Conservation (phyloP, 2,797 vertebrate species). For the Coregonus sp. region DNA sequence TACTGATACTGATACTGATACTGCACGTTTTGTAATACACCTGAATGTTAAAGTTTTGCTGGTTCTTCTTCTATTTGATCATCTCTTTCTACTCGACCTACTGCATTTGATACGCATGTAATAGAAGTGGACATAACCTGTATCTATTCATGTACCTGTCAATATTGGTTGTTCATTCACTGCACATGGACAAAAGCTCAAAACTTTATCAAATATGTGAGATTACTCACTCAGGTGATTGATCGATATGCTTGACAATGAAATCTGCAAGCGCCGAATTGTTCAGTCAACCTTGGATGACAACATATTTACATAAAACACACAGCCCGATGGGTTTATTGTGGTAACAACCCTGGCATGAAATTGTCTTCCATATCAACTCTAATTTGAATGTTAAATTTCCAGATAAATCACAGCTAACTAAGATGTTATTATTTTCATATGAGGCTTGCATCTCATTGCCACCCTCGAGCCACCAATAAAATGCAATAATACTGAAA, state of each 20-base stretch:
- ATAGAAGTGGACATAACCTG: neutral
- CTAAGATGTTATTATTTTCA: conserved; percentile 64
- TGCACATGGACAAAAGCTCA: neutral
- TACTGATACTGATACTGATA: neutral
- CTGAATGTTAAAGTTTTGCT: neutral
- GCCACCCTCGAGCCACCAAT: conserved; percentile 71
- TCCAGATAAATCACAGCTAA: conserved; percentile 56
- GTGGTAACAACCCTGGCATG: conserved; percentile 43
- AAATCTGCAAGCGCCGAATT: neutral
- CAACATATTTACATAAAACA: conserved; percentile 1
- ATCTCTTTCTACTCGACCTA: neutral
- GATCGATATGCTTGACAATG: neutral
- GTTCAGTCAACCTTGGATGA: neutral
- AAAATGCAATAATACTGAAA: conserved; percentile 76
- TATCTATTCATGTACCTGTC: neutral
- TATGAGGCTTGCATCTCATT: conserved; percentile 59
- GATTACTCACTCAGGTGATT: neutral
- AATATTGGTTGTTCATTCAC: conserved; percentile 1
- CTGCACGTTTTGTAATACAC: neutral
- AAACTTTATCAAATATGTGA: neutral
- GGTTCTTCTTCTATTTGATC: neutral
- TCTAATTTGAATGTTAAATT: conserved; percentile 58
- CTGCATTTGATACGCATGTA: neutral
- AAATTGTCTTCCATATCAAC: conserved; percentile 43
- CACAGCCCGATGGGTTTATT: neutral